phyloP scores from a whole-genome alignment of 2,888 invertebrate species.

The Eupeodes latifasciatus region DNA sequence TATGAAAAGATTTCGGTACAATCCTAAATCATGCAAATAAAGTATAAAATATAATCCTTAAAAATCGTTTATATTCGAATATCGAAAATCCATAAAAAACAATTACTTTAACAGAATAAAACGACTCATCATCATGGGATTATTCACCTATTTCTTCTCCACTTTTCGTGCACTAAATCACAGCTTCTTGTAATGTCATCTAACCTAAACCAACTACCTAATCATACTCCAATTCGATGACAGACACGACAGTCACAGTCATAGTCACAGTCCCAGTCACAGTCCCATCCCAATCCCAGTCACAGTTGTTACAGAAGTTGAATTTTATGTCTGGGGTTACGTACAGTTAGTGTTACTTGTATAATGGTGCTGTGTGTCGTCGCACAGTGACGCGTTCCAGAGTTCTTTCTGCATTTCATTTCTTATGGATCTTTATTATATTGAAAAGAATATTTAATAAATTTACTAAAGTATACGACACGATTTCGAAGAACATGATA shows the following conservation, averaged over 20 bases:
- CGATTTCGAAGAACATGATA: background rate
- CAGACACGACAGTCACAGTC: background rate
- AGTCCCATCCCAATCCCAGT: too few relatives aligned
- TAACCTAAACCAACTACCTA: background rate
- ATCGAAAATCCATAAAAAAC: background rate
- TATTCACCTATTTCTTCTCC: background rate
- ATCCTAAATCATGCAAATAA: background rate
- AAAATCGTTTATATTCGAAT: background rate
- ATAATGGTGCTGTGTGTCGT: too few relatives aligned
- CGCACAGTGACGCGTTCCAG: slow-evolving; percentile 5
- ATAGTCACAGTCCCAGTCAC: too few relatives aligned
- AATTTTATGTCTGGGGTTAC: slow-evolving; percentile 3
- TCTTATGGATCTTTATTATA: slow-evolving; percentile 1
- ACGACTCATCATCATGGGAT: slow-evolving; percentile 1
- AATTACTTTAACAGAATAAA: slow-evolving; percentile 12
- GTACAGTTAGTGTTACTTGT: background rate
- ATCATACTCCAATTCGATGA: background rate
- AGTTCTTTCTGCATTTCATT: background rate
- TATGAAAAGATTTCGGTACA: background rate
- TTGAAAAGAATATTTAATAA: slow-evolving; percentile 19
- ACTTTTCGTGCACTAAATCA: background rate
- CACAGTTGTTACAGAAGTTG: background rate
- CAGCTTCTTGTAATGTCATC: background rate
- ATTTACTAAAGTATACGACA: background rate
- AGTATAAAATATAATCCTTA: background rate